Conservation (phyloP, 2,888 invertebrate species). For the Luperina nickerlii region DNA sequence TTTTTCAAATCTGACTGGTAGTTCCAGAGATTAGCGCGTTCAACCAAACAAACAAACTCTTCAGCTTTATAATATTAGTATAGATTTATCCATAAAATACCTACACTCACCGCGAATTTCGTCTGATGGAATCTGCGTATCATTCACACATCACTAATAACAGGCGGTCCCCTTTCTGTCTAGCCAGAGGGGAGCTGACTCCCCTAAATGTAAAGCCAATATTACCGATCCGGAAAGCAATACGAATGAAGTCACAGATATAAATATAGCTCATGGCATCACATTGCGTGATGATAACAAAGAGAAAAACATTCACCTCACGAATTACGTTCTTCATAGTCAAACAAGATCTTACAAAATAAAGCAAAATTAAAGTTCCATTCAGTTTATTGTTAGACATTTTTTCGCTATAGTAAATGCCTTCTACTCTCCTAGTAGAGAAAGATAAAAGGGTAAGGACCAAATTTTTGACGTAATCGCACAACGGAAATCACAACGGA, state of each 20-base stretch:
- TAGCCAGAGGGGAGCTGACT: constrained; percentile 42
- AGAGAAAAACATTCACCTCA: constrained; percentile 25
- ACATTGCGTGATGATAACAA: constrained; percentile 30
- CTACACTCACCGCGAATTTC: neutral
- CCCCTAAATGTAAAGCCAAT: constrained; percentile 43
- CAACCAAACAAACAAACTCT: no score
- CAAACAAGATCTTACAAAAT: constrained; percentile 4
- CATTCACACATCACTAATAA: constrained; percentile 27
- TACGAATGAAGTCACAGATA: constrained; percentile 21
- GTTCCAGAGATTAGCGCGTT: no score
- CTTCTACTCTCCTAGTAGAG: constrained; percentile 24
- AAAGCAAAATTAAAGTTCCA: constrained; percentile 21
- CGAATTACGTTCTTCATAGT: neutral
- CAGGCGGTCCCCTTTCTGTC: constrained; percentile 19
- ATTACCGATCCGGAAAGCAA: constrained; percentile 36
- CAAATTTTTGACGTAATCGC: no score
- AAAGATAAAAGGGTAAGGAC: constrained; percentile 33
- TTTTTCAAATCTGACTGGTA: no score
- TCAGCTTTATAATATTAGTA: no score
- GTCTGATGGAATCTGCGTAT: constrained; percentile 11
- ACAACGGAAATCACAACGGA: no score
- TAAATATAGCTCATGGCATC: constrained; percentile 39
- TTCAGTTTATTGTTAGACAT: constrained; percentile 17
- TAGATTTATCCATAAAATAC: neutral
- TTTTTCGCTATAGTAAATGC: neutral